These are phyloP conservation scores for Butastur rufipennis DNA, from an alignment of 2,113 vertebrate genomes.

Conservation along the genomic window DNA sequence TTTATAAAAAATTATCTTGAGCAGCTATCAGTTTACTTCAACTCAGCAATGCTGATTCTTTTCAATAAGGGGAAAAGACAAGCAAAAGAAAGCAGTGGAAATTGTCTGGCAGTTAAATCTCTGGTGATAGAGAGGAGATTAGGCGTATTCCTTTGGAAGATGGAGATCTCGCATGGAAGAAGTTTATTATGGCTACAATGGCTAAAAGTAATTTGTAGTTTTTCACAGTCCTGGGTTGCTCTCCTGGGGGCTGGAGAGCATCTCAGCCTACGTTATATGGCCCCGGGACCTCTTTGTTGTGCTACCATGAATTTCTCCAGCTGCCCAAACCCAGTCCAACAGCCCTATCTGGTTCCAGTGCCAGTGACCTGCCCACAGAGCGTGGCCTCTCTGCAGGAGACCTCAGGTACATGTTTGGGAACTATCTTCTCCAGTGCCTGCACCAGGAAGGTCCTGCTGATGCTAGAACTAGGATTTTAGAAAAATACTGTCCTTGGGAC, in stretches of 20 bases:
- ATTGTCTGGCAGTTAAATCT: background rate
- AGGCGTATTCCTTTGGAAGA: background rate
- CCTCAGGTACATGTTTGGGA: background rate
- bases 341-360: no score
- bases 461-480: background rate
- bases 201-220: background rate
- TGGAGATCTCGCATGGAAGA: background rate
- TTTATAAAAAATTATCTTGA: constrained; percentile 22
- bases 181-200: background rate
- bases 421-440: background rate
- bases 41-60: background rate
- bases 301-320: background rate
- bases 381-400: background rate
- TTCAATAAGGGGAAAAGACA: background rate
- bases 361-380: background rate
- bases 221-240: background rate
- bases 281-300: no score
- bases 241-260: background rate
- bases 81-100: background rate
- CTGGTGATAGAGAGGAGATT: background rate
- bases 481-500: background rate
- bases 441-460: background rate
- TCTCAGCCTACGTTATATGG: background rate
- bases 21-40: constrained; percentile 28
- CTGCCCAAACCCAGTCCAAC: background rate